Base-by-base conservation (phyloP, 1,140 invertebrate species). In the Nymphalis io region DNA sequence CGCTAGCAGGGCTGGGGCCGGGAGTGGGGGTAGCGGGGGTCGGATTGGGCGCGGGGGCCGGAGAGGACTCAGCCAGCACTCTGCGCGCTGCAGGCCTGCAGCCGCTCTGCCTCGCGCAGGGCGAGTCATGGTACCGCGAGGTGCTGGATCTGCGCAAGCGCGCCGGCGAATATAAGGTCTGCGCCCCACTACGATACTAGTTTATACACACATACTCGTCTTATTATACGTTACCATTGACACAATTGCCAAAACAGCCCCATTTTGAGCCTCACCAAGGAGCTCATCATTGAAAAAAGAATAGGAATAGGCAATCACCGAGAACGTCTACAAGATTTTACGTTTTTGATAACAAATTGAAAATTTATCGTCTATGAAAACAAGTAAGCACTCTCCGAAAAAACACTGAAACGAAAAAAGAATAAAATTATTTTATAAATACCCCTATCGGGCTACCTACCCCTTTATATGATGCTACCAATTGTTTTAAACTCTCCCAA, bases 121-220 rank as follows among this genome's bases (percentile, higher is more conserved):
- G 93, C 76, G 93, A 94, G 79, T 94, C 95, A 76, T 97, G 96
- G 96, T 96, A 95, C 91, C 93, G 94, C 76, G 96, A 97, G 90
- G 96, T 98, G 79, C 94, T 97, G 81, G 97, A 98, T 92, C 93
- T 98, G 73, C 94, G 97, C 79, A 97, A 97, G 89, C 96, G 97
- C 88, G 97, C 97, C 85, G 96, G 96, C 80, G 96, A 98, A 90
- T 98, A 98, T 91, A 97, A 97, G 95, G 96, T 97, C 93, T 92
- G 90, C 85, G 79, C 75, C 75, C 66, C 51, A 70, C 69, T 70
- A 64, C 66, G 55, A 63, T 71, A 74, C 69, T 68, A 57, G 55
- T 61, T 61, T 65, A 68, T 59, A 72, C 65, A 58, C 62, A 66
- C 46, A 64, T 63, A 51, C 42, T 58, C 57, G 61, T 48, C 55